Conservation (phyloP, 1,140 invertebrate species). For the Dryas iulia region DNA sequence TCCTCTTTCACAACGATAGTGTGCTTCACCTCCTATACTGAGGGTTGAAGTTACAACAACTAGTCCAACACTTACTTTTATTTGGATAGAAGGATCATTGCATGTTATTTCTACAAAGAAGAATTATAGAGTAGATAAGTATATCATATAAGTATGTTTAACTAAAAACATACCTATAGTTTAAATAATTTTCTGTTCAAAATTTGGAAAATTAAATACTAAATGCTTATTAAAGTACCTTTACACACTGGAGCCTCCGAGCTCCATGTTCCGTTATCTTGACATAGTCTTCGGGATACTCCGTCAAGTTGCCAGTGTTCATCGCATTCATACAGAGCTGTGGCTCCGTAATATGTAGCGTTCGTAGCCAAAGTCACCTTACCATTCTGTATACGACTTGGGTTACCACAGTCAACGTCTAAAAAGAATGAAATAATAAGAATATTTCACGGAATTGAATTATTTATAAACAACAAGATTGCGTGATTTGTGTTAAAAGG, state of each 20-base stretch:
- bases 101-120: constrained; percentile 87
- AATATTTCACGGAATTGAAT: too few relatives aligned
- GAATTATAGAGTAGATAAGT: neutral
- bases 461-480: too few relatives aligned
- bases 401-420: constrained; percentile 94
- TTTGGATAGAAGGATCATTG: constrained; percentile 80
- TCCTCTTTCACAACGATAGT: constrained; percentile 91
- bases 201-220: neutral
- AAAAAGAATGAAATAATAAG: constrained; percentile 6
- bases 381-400: constrained; percentile 86
- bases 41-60: constrained; percentile 81
- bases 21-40: constrained; percentile 88
- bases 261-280: constrained; percentile 94
- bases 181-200: too few relatives aligned
- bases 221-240: constrained; percentile 72
- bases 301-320: constrained; percentile 91
- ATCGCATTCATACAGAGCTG: constrained; percentile 91
- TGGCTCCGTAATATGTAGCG: constrained; percentile 92
- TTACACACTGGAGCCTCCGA: constrained; percentile 88
- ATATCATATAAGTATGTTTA: too few relatives aligned
- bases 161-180: too few relatives aligned
- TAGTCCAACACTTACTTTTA: constrained; percentile 59
- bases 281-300: constrained; percentile 89
- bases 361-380: constrained; percentile 89
- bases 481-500: too few relatives aligned